Base-by-base conservation (phyloP, 1,140 invertebrate genomes). In the Phymorhynchus buccinoides region DNA sequence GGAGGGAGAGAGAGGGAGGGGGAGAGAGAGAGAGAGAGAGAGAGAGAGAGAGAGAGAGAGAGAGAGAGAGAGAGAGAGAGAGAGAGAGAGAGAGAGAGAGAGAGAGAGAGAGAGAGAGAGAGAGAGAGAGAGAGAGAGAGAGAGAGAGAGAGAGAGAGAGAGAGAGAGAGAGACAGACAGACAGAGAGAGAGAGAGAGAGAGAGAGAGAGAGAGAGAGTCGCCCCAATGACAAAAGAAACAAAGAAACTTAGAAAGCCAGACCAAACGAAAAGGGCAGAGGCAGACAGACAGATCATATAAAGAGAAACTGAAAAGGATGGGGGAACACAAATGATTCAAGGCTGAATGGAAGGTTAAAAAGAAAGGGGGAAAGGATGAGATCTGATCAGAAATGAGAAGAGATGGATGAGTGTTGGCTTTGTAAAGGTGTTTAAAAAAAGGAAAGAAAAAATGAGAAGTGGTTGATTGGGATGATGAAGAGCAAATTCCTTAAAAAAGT, bases 1-100 rank as follows among this genome's bases (percentile, higher is more conserved):
- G 62, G 56, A 83, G 81, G 62, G 62, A 83, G 62, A 83, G 62
- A 83, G 62, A 83, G 81, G 62, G 35, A 71, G 62, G 41, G 35
- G 39, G 68, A 44, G 68, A 84, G 32, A 84, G 68, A 41, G 9
- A 83, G 81, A 18, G 62, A 71, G 62, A 41, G 37, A 83, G 80
- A 52, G 73, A 52, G n/a, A 78, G 68, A 78, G n/a, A 77, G 73
- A 27, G 3, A 41, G 68, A 39, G 37, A 56, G 56, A 78, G 14
- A 39, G 83, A 44, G 22, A 56, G 73, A 84, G 37, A 78, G 71
- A 75, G 22, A 35, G 7, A 78, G 68, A 37, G 71, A 78, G 71
- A 68, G 44, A 68, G 39, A 39, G 71, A 78, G 71, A 52, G 1
- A 82, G 80, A 1, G 56, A 66, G 56, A 66, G 56, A 83, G 81